Evolutionary conservation across 2,888 invertebrate species (phyloP), one percentile per base, ranked within the genome.

Genomic region (Ophion ellenae): DNA sequence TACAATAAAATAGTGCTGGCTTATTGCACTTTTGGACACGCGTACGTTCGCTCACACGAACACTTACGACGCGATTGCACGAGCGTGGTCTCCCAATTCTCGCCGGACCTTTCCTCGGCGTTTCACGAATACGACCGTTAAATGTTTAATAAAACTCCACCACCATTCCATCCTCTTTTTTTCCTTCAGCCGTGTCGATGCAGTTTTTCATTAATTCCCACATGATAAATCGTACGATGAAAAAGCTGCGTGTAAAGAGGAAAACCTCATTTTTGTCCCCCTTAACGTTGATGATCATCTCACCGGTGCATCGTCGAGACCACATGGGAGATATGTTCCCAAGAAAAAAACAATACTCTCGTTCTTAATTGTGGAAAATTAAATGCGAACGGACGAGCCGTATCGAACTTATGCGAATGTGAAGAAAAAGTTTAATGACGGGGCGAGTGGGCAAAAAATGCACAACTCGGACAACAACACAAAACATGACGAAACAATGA

Each of bases 91-190:
- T 32, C 36, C 57, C 75, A 75, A 57, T 70, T 69, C 67, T 64
- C 79, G 74, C 36, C 47, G 64, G 59, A 64, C 79, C 74, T 78
- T 64, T 24, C 63, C 47, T 53, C 59, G 73, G 75, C 88, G 89
- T 91, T 92, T 91, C 91, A 91, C 88, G 89, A 81, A 86, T 74
- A 78, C 40, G 69, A 88, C 88, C 87, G 90, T 90, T 89, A 86
- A 88, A 87, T 90, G 89, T 90, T 91, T 92, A 91, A 89, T 90
- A 89, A 91, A 90, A 82, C 77, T 79, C 47, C 63, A 53, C 81
- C 24, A 53, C 20, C 24, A 20, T 28, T 70, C 78, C 59, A 64
- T 66, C 40, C 74, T 73, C 45, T 61, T 63, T 45, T 61, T 14
- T 28, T 32, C 70, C 71, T 57, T 67, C 71, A 71, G 84, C 71